Evolutionary conservation across 2,113 vertebrate genomes (phyloP), one percentile per base, ranked within the genome.

Genomic region (Copsychus sechellarum): DNA sequence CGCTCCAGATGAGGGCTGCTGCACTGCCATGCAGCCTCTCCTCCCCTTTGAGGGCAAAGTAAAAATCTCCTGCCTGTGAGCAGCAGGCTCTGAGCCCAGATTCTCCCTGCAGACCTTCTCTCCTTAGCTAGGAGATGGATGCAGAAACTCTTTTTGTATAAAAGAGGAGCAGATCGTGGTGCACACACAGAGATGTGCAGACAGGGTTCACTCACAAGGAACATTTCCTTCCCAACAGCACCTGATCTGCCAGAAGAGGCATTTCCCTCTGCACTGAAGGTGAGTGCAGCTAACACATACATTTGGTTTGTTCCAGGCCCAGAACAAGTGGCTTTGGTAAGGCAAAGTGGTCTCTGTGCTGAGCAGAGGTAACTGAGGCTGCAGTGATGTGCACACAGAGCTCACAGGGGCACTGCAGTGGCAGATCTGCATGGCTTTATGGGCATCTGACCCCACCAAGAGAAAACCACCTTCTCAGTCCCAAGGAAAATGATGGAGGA

Each of bases 141-240:
- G 62, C 42, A 66, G 36, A 64, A 71, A 14, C 62, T 29, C 26
- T 36, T 14, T 20, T 56, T 43, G 7, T 8, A 1, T 2, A 24
- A 2, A 24, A 47, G 47, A 62, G 58, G 62, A 58, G 28, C 38
- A 47, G 70, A 36, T 4, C 0, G 2, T 21, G 6, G 8, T 24
- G 53, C 48, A 58, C 33, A 47, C 26, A 47, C 36, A 42, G 25
- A 3, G 26, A 17, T 12, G 33, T 20, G 77, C 60, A 40, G 34
- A 60, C 18, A 38, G 12, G 16, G 22, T n/a, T 50, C n/a, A 9
- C 10, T 23, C n/a, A 29, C 29, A 7, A 0, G 1, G 11, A 73
- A 23, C 60, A 9, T 25, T 34, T 45, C 34, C 69, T 60, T 70
- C 36, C 54, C 79, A 54, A 3, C 40, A 53, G n/a, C 10, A 8